Conservation (phyloP, 35 echinoderm and acorn worm species). For the Ophioderma brevispina region DNA sequence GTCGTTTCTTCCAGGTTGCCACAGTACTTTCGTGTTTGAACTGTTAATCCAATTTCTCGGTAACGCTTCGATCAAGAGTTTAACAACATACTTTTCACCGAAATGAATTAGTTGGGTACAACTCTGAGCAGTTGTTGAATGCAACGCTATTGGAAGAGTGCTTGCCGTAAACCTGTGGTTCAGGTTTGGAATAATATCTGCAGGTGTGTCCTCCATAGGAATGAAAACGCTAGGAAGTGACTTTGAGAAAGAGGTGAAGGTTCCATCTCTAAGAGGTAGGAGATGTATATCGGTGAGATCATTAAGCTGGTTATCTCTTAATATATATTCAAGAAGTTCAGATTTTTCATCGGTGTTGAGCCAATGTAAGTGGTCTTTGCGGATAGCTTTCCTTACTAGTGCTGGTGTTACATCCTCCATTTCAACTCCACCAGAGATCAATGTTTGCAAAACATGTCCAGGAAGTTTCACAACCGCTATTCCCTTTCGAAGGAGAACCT, state of each 20-base stretch:
- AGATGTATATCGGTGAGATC: slow-evolving; percentile 33
- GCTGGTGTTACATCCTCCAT: slow-evolving; percentile 14
- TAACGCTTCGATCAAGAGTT: background rate
- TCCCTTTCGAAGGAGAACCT: background rate
- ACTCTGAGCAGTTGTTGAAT: background rate
- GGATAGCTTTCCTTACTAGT: slow-evolving; percentile 14
- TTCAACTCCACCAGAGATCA: background rate
- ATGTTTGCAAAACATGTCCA: background rate
- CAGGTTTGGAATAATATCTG: slow-evolving; percentile 3
- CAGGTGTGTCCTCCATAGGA: background rate
- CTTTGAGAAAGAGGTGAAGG: slow-evolving; percentile 21
- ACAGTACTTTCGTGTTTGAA: background rate
- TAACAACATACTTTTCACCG: background rate
- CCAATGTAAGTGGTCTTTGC: background rate
- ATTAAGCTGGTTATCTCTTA: background rate
- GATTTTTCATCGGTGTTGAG: slow-evolving; percentile 40
- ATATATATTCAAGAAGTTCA: slow-evolving; percentile 44
- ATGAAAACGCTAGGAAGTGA: background rate
- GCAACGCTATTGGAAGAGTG: background rate
- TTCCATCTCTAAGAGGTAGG: slow-evolving; percentile 46
- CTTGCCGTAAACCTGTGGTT: slow-evolving; percentile 10
- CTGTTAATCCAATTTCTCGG: background rate
- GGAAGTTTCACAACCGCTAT: background rate
- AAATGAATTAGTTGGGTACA: slow-evolving; percentile 11
- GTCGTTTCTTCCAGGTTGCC: background rate